These are phyloP conservation scores for Anarhynchus alexandrinus DNA, from an alignment of 2,113 vertebrate genomes.

Conservation along the genomic window DNA sequence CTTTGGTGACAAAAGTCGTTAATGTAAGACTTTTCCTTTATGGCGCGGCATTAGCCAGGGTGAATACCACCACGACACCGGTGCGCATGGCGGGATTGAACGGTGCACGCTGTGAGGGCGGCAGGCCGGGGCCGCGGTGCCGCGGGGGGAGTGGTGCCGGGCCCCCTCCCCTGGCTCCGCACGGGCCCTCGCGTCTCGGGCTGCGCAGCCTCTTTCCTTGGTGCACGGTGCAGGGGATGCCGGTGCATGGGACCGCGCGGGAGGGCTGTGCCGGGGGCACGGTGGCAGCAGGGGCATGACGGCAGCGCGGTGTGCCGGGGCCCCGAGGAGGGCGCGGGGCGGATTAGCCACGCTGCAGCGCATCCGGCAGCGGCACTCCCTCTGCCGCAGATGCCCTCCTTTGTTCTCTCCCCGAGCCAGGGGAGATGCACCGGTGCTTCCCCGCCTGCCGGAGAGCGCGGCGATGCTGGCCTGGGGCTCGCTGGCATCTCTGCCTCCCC, in stretches of 20 bases:
- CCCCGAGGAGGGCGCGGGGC: neutral
- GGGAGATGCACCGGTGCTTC: neutral
- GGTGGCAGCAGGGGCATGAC: rapidly evolving
- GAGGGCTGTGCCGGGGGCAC: neutral
- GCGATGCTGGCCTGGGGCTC: neutral
- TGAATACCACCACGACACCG: neutral
- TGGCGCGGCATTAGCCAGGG: neutral
- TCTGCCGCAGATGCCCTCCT: slow-evolving; percentile 50
- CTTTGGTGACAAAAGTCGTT: slow-evolving; percentile 63
- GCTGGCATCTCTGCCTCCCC: neutral
- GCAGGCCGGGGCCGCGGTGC: neutral
- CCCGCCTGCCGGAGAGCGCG: rapidly evolving
- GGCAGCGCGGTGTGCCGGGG: neutral
- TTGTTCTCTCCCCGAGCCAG: slow-evolving; percentile 46
- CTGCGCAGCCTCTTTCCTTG: neutral
- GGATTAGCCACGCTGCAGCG: slow-evolving; percentile 24
- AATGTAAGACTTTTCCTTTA: slow-evolving; percentile 40
- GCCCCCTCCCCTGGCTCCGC: neutral
- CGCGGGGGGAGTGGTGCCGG: rapidly evolving
- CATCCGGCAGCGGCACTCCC: slow-evolving; percentile 44
- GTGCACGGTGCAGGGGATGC: neutral
- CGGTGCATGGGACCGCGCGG: neutral
- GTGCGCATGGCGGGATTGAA: neutral
- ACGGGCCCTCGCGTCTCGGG: rapidly evolving
- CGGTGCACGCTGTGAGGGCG: rapidly evolving